These are phyloP conservation scores for Papilio gigon DNA, from an alignment of 2,888 invertebrate genomes.

Conservation along the genomic window DNA sequence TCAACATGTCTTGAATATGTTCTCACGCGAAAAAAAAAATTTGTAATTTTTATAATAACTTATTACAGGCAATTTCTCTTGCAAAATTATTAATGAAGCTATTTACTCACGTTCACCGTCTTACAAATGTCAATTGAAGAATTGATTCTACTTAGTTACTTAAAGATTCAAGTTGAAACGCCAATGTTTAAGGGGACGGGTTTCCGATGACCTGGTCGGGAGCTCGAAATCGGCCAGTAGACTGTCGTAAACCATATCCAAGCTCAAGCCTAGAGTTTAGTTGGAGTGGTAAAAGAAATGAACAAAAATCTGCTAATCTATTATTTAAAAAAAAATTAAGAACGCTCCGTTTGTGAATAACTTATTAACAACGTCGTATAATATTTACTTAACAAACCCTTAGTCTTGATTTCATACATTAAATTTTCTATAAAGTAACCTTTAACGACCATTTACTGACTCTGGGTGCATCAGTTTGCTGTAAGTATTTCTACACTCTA, in stretches of 20 bases:
- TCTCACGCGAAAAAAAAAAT: neutral
- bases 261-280: no score
- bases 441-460: neutral
- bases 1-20: neutral
- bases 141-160: no score
- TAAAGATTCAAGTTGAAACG: no score
- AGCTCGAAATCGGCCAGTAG: no score
- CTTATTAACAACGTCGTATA: neutral
- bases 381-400: neutral
- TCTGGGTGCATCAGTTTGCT: neutral
- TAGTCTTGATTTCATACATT: neutral
- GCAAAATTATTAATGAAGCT: neutral
- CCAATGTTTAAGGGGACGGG: no score
- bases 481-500: neutral
- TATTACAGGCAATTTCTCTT: neutral
- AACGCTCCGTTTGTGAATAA: no score
- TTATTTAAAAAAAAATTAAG: no score
- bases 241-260: no score
- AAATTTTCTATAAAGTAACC: neutral
- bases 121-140: no score
- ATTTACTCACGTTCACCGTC: neutral
- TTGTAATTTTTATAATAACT: neutral
- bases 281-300: no score
- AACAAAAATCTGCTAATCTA: no score
- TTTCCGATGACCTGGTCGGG: no score